phyloP scores from a whole-genome alignment of 2,888 invertebrate species.

The Caenorhabditis virilis region DNA sequence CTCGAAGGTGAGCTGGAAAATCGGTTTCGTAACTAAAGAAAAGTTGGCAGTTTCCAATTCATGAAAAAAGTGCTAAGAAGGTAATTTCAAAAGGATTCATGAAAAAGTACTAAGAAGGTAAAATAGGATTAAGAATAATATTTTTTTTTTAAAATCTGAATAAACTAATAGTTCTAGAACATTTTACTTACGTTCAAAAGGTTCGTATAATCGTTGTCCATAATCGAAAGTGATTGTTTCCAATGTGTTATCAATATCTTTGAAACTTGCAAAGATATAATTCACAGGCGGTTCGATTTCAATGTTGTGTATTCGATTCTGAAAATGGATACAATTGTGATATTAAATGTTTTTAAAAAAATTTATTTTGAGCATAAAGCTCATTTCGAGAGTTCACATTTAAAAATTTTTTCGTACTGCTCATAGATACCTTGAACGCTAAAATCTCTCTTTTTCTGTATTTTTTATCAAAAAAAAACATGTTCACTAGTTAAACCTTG shows the following conservation, averaged over 20 bases:
- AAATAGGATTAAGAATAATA: too few species aligned
- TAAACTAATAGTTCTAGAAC: too few species aligned
- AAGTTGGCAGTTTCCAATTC: background rate
- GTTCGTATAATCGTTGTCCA: constrained; percentile 29
- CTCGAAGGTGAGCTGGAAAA: background rate
- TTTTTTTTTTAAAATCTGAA: too few species aligned
- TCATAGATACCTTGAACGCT: background rate
- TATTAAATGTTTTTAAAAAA: too few species aligned
- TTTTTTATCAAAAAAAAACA: background rate
- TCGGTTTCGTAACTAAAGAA: background rate
- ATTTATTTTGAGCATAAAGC: background rate
- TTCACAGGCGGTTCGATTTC: constrained; percentile 28
- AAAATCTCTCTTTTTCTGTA: too few species aligned
- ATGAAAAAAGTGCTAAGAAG: too few species aligned
- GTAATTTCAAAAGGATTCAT: too few species aligned
- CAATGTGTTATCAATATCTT: constrained; percentile 32
- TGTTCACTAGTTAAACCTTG: constrained; percentile 16
- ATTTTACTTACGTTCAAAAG: constrained; percentile 42
- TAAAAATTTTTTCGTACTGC: background rate
- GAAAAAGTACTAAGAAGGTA: too few species aligned
- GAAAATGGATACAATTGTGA: constrained; percentile 1
- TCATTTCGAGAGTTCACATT: background rate
- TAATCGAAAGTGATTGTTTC: constrained; percentile 21
- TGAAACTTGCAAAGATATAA: constrained; percentile 20
- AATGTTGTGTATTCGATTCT: constrained; percentile 37